Evolutionary conservation across 2,797 vertebrate genomes (phyloP), one percentile per base, ranked within the genome.

Genomic region (Clarias fuscus): DNA sequence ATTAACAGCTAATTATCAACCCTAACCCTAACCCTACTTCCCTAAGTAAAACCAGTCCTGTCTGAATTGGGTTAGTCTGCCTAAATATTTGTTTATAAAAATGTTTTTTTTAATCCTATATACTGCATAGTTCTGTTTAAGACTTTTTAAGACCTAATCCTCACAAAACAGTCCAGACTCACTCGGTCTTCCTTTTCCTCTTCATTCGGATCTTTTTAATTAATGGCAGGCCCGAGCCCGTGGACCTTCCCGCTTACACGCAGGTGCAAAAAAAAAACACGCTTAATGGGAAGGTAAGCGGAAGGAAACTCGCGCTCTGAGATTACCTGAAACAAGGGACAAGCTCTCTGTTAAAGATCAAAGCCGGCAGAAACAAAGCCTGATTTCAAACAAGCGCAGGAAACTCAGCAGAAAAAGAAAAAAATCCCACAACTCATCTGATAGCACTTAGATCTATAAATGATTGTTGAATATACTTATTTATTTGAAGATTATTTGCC

Each of bases 401-500:
- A 91, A 80, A 30, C 78, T 62, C 82, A 85, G 89, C 68, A 90
- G 87, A 90, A 90, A 91, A 89, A 33, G 33, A 88, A 90, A 87
- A 90, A 91, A 89, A 89, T 91, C 91, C 88, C 89, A 88, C 85
- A 87, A 88, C 76, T 93, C 91, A 88, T 68, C 67, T 5, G 65
- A 92, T 84, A 90, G 89, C 87, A 90, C 86, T 90, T 90, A 88
- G 90, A 86, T 93, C 93, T 91, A 91, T 91, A 93, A 94, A 89
- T 92, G 91, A 91, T 91, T 91, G 86, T 82, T 92, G 92, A 92
- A 90, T 89, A 91, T 92, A 89, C 90, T 90, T 90, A 90, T 91
- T 93, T 93, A 91, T 91, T 88, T 87, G 88, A 91, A 93, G 92
- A 92, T 93, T 90, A 92, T 89, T 93, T 92, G 90, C 92, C 92